Base-by-base conservation (phyloP, 2,888 invertebrate genomes). In the Neuroscelio doddi region DNA sequence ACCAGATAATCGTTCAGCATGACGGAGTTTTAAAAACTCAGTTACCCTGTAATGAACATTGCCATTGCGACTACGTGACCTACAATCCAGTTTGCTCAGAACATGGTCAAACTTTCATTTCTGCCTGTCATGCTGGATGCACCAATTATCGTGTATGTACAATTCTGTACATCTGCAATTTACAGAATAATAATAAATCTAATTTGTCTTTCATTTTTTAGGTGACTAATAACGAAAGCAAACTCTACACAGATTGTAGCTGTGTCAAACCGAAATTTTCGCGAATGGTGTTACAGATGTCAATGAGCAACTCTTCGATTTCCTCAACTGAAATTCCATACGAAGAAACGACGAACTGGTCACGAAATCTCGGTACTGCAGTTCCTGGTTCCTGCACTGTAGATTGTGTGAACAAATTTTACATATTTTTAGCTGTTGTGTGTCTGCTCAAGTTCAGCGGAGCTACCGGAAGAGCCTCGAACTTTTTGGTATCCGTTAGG, bases 91-190 rank as follows among this genome's bases (percentile, higher is more conserved):
- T 93, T 0, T 93, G 92, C 76, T 89, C 90, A 2, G 87, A 88
- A 64, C 88, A 89, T 64, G 88, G 88, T 0, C 87, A 88, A 69
- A 90, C 91, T 1, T 93, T 89, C 77, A 93, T 93, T 71, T 93
- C 92, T 0, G 91, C 93, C 3, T 94, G 94, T 77, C 92, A 93
- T 78, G 93, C 93, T 14, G 93, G 94, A 3, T 93, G 93, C 78
- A 87, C 83, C 45, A 81, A 82, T 42, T 51, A 82, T 8, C 68
- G 77, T 77, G 83, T 84, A 64, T 21, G 74, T 36, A 7, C n/a
- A n/a, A n/a, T n/a, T n/a, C n/a, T n/a, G n/a, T n/a, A n/a, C n/a
- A n/a, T n/a, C n/a, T n/a, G n/a, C n/a, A n/a, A n/a, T n/a, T n/a
- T n/a, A n/a, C n/a, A n/a, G n/a, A n/a, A n/a, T n/a, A n/a, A n/a